phyloP scores from a whole-genome alignment of 1,140 invertebrate species.

The Popillia japonica region DNA sequence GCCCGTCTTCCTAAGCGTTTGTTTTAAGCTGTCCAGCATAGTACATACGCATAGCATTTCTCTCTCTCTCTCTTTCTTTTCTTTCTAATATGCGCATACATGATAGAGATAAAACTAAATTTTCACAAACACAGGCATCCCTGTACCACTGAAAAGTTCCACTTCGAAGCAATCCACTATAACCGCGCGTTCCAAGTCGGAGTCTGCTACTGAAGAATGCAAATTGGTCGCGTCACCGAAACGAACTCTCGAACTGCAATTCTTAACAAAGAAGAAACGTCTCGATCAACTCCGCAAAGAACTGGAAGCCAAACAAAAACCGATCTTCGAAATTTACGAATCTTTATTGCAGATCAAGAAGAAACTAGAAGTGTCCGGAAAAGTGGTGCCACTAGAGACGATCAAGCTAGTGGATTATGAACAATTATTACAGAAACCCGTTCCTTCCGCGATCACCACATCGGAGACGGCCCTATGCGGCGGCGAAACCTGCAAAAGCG shows the following conservation, averaged over 20 bases:
- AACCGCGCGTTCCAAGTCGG: slow-evolving; percentile 14
- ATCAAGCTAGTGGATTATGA: slow-evolving; percentile 20
- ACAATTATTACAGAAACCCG: not conserved
- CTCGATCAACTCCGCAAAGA: slow-evolving; percentile 52
- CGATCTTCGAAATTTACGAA: slow-evolving; percentile 52
- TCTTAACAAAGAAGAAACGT: slow-evolving; percentile 54
- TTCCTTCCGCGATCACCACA: not conserved
- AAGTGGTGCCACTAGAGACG: slow-evolving; percentile 37
- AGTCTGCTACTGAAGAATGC: not conserved
- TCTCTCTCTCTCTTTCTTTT: no score
- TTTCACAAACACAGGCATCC: not conserved
- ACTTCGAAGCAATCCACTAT: slow-evolving; percentile 7
- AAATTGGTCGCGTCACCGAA: slow-evolving; percentile 43
- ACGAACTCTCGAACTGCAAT: slow-evolving; percentile 55
- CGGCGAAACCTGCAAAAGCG: not conserved
- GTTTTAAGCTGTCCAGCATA: no score
- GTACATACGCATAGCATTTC: no score
- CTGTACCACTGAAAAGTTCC: slow-evolving; percentile 25
- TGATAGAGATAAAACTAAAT: no score
- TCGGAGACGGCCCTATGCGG: not conserved
- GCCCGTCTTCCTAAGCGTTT: no score
- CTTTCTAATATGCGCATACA: not conserved
- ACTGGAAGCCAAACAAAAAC: slow-evolving; percentile 52
- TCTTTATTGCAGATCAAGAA: slow-evolving; percentile 53
- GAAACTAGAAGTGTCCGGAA: slow-evolving; percentile 53